phyloP scores from a whole-genome alignment of 2,113 vertebrate genomes.

The Phalacrocorax pelagicus region DNA sequence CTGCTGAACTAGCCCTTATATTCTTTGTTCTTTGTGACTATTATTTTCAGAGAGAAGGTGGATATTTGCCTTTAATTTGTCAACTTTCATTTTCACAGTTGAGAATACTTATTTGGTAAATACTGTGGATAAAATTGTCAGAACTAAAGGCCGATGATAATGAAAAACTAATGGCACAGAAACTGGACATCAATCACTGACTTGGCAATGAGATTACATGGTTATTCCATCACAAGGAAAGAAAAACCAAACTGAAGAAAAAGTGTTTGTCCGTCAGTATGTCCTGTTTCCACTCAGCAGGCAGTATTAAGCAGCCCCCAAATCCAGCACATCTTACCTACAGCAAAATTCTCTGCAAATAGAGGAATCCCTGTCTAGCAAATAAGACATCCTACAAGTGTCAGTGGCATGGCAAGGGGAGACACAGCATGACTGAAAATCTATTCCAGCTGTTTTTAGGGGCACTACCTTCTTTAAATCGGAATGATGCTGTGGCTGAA shows the following conservation, averaged over 20 bases:
- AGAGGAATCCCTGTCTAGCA: background rate
- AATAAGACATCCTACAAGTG: background rate
- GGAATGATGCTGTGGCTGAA: background rate
- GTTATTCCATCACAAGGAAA: background rate
- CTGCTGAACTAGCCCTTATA: background rate
- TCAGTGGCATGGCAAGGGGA: background rate
- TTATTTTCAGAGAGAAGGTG: background rate
- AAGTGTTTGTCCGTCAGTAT: background rate
- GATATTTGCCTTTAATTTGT: background rate
- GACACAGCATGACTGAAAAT: background rate
- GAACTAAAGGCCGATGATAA: background rate
- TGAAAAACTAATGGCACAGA: slow-evolving; percentile 1
- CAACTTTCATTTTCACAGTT: background rate
- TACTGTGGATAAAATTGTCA: background rate
- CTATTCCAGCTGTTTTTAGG: background rate
- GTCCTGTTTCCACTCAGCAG: background rate
- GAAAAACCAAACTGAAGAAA: background rate
- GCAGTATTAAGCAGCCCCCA: background rate
- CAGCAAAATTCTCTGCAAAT: background rate
- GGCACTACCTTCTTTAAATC: background rate
- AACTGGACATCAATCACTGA: background rate
- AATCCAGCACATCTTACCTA: background rate
- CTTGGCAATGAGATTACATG: background rate
- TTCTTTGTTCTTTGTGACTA: background rate
- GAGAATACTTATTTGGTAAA: slow-evolving; percentile 4